phyloP scores from a whole-genome alignment of 2,113 vertebrate species.

The Elanus axillaris region DNA sequence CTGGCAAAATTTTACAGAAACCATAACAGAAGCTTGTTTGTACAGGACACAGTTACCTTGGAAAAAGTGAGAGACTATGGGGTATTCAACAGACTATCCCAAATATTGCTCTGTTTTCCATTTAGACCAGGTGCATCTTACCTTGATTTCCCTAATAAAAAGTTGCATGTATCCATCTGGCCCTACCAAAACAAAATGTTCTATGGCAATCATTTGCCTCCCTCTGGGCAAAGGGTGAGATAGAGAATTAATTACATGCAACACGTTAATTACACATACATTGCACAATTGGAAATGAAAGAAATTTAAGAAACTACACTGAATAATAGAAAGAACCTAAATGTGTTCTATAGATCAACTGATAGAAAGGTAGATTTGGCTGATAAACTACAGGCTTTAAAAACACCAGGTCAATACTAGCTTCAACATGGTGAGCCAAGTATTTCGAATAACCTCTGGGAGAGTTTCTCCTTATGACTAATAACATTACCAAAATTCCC shows the following conservation, averaged over 20 bases:
- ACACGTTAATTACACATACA: neutral
- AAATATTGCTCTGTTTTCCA: neutral
- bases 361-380: conserved; percentile 35
- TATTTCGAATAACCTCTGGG: conserved; percentile 31
- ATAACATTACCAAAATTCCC: conserved; percentile 2
- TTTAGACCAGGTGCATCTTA: neutral
- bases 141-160: neutral
- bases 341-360: conserved; percentile 13
- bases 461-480: conserved; percentile 53
- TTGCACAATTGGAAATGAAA: conserved; percentile 47
- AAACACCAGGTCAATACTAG: conserved; percentile 29
- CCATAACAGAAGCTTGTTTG: neutral
- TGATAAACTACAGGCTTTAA: conserved; percentile 27
- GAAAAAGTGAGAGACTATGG: neutral
- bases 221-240: conserved; percentile 35
- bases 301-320: conserved; percentile 6
- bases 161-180: neutral
- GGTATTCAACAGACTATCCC: neutral
- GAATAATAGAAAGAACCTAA: conserved; percentile 5
- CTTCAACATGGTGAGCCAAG: conserved; percentile 24
- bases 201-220: neutral
- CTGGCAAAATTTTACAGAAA: neutral
- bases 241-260: neutral
- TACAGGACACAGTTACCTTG: neutral
- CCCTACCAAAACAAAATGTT: neutral